These are phyloP conservation scores for Micropoecilia bifurca DNA, from an alignment of 2,797 vertebrate genomes.

Conservation along the genomic window DNA sequence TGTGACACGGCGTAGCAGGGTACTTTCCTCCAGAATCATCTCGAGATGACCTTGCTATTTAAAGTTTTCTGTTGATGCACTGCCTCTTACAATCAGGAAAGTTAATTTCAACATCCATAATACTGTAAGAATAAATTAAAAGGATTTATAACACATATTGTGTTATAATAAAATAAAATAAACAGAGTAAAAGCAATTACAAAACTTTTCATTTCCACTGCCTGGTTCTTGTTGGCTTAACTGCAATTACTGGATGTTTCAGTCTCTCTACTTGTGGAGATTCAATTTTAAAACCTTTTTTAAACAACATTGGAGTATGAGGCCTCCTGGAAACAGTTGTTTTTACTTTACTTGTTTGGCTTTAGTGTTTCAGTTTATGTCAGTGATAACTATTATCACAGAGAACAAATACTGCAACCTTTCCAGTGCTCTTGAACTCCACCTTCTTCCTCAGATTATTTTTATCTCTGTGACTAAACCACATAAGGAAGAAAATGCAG, in stretches of 20 bases:
- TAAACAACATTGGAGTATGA: neutral
- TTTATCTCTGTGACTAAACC: conserved; percentile 26
- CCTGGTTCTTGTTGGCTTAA: neutral
- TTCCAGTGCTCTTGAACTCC: conserved; percentile 5
- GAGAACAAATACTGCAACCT: conserved; percentile 5
- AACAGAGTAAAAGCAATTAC: conserved; percentile 9
- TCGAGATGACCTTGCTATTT: conserved; percentile 78
- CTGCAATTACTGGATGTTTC: neutral
- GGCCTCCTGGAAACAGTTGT: neutral
- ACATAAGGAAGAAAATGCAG: conserved; percentile 10
- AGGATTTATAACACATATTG: neutral
- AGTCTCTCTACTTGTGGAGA: neutral
- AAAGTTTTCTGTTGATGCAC: conserved; percentile 67
- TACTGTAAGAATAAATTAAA: conserved; percentile 22
- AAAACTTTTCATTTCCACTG: neutral
- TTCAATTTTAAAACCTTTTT: neutral
- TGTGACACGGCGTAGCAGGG: conserved; percentile 73
- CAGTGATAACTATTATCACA: neutral
- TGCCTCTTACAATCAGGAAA: conserved; percentile 49
- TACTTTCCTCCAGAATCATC: conserved; percentile 74
- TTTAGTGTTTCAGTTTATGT: conserved; percentile 4
- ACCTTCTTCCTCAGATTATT: conserved; percentile 10
- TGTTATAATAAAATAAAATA: conserved; percentile 9
- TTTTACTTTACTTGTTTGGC: conserved; percentile 8
- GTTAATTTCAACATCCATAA: conserved; percentile 57